Conservation (phyloP, 2,113 vertebrate genomes). For the Pseudorhombus dupliciocellatus region DNA sequence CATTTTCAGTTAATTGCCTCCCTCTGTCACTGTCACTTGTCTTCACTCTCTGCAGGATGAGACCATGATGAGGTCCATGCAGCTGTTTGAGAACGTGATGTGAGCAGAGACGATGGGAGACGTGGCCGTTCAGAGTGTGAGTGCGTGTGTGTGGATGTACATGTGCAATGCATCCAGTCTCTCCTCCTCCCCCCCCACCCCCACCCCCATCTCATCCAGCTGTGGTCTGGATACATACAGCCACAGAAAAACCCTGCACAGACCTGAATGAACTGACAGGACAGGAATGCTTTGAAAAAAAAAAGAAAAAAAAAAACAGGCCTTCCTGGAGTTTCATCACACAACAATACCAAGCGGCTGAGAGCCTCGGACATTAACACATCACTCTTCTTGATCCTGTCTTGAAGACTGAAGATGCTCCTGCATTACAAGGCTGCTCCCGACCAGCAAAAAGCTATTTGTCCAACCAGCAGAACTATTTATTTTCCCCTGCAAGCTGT, state of each 20-base stretch:
- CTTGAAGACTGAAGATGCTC: constrained; percentile 30
- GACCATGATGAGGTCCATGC: constrained; percentile 97
- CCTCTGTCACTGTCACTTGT: constrained; percentile 10
- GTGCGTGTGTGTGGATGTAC: constrained; percentile 43
- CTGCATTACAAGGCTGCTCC: constrained; percentile 34
- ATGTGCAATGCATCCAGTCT: constrained; percentile 55
- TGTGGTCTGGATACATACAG: constrained; percentile 20
- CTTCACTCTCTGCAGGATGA: constrained; percentile 84
- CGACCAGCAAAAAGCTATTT: constrained; percentile 40
- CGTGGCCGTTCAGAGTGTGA: constrained; percentile 37
- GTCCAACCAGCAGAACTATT: constrained; percentile 43
- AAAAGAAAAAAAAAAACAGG: background rate
- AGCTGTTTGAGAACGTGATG: constrained; percentile 98
- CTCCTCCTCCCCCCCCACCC: constrained; percentile 36
- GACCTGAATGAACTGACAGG: constrained; percentile 40
- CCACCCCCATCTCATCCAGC: constrained; percentile 26
- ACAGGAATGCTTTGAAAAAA: constrained; percentile 23
- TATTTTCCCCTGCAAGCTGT: constrained; percentile 14
- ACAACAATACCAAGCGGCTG: constrained; percentile 26
- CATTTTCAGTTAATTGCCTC: constrained; percentile 9
- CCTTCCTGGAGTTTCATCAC: constrained; percentile 24
- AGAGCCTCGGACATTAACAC: constrained; percentile 24
- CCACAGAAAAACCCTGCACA: constrained; percentile 14
- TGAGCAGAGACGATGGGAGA: constrained; percentile 67
- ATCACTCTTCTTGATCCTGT: constrained; percentile 11